Evolutionary conservation across 2,888 invertebrate species (phyloP).

Genomic region (Leuctra nigra): DNA sequence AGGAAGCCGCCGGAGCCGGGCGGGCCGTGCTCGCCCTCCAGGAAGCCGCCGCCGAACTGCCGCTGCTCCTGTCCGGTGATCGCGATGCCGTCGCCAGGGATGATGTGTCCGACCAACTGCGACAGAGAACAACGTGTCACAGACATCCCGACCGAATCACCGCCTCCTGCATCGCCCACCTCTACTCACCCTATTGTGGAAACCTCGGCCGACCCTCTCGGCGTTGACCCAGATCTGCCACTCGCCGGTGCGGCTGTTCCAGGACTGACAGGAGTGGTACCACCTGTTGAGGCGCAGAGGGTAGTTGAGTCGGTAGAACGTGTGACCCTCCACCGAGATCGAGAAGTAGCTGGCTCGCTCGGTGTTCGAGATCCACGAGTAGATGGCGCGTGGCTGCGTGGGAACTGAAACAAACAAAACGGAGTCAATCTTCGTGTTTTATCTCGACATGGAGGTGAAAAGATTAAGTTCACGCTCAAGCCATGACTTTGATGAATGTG

Average conservation of each 20-base stretch:
- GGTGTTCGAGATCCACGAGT: slow-evolving; percentile 74
- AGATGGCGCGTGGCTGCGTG: slow-evolving; percentile 65
- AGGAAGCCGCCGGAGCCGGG: slow-evolving; percentile 58
- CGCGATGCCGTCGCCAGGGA: slow-evolving; percentile 67
- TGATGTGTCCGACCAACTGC: slow-evolving; percentile 69
- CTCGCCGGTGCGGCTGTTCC: slow-evolving; percentile 84
- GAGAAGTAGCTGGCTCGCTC: slow-evolving; percentile 75
- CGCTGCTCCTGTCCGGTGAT: slow-evolving; percentile 69
- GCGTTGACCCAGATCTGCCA: slow-evolving; percentile 87
- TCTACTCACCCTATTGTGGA: slow-evolving; percentile 71
- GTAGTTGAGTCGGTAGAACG: slow-evolving; percentile 67
- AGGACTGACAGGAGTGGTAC: slow-evolving; percentile 83
- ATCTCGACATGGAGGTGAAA: too few species aligned
- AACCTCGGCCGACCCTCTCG: slow-evolving; percentile 78
- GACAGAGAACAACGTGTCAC: slow-evolving; percentile 30
- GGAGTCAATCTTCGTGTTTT: too few species aligned
- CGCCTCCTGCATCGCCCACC: background rate
- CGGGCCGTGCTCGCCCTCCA: slow-evolving; percentile 45
- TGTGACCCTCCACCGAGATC: slow-evolving; percentile 74
- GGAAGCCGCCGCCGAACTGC: slow-evolving; percentile 48
- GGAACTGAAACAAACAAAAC: slow-evolving; percentile 53
- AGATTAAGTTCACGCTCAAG: too few species aligned
- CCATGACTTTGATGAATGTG: too few species aligned
- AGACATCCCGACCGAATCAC: slow-evolving; percentile 3
- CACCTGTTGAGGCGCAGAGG: slow-evolving; percentile 62